phyloP scores from a whole-genome alignment of 2,797 vertebrate genomes.

The Pipistrellus pipistrellus region DNA sequence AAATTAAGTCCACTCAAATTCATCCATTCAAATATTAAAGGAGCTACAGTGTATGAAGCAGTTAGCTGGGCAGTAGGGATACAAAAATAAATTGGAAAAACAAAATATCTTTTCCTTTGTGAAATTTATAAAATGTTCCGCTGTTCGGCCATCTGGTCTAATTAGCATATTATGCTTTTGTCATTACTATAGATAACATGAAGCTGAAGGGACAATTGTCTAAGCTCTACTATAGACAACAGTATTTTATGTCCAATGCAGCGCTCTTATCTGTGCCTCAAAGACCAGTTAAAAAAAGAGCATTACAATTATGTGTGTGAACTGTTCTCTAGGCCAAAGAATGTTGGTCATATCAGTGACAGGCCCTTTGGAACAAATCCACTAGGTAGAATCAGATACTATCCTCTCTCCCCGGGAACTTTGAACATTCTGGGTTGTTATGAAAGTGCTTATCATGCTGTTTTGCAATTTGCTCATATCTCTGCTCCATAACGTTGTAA shows the following conservation, averaged over 20 bases:
- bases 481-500: not conserved
- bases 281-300: not conserved
- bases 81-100: not conserved
- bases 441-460: not conserved
- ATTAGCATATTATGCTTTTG: too few relatives aligned
- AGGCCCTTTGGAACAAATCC: not conserved
- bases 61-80: not conserved
- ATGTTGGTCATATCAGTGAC: not conserved
- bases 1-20: conserved; percentile 16
- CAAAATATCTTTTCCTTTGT: not conserved
- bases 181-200: not conserved
- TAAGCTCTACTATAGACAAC: not conserved
- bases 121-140: not conserved
- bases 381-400: not conserved
- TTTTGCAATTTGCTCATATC: not conserved
- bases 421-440: not conserved
- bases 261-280: not conserved
- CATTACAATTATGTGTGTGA: not conserved
- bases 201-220: not conserved
- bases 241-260: not conserved
- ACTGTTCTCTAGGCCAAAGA: not conserved
- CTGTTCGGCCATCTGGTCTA: too few relatives aligned
- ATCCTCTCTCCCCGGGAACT: not conserved
- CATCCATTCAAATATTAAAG: not conserved
- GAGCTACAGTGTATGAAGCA: not conserved